Evolutionary conservation across 2,797 vertebrate species (phyloP).

Genomic region (Brotula barbata): DNA sequence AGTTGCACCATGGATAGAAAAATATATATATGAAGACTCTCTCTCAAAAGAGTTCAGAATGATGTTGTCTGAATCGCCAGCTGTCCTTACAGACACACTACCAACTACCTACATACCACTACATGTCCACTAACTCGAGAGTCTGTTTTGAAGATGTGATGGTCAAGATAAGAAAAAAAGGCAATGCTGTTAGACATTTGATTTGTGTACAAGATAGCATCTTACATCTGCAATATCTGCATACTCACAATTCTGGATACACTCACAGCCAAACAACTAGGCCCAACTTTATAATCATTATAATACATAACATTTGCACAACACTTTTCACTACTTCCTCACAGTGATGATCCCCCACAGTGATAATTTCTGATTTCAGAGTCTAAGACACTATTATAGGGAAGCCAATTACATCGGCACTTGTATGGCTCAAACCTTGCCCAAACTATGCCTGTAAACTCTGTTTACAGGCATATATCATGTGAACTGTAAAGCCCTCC

Average conservation of each 20-base stretch:
- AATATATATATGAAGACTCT: no score
- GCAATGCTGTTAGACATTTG: not conserved
- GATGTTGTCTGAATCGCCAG: no score
- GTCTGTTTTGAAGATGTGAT: no score
- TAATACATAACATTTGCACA: not conserved
- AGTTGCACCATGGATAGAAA: no score
- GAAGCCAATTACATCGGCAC: not conserved
- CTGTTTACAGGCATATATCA: conserved; percentile 6
- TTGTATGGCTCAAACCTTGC: not conserved
- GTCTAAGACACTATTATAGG: not conserved
- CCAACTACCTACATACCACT: no score
- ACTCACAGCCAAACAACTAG: conserved; percentile 1
- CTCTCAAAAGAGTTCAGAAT: no score
- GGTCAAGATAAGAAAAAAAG: not conserved
- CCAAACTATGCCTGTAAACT: no score
- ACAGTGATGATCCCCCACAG: not conserved
- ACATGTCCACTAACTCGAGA: no score
- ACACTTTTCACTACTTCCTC: not conserved
- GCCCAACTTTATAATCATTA: not conserved
- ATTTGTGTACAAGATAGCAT: conserved; percentile 2
- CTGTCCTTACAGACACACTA: no score
- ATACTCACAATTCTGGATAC: not conserved
- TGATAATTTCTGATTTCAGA: not conserved
- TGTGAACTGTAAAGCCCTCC: not conserved
- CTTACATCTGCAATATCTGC: not conserved